A percentile compares a stretch with the other conserved stretches of the same genome.
Conservation (phyloP, 2,888 invertebrate genomes). For the Orchesellides sinensis region DNA sequence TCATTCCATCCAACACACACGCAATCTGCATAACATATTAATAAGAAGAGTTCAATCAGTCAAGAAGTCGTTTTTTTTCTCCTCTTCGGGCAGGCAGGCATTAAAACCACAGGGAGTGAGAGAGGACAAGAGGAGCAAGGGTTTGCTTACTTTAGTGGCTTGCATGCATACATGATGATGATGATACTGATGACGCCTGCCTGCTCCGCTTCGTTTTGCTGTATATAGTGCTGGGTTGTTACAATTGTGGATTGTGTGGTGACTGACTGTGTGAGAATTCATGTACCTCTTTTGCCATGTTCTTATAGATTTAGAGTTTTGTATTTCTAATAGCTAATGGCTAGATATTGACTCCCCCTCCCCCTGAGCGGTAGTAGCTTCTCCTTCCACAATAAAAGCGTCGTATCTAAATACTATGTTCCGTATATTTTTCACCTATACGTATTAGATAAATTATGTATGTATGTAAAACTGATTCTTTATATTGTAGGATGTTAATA, state of each 20-base stretch:
- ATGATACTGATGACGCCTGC: constrained; percentile 60
- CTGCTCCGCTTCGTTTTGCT: constrained; percentile 48
- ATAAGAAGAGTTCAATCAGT: constrained; percentile 12
- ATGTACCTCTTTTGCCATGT: constrained; percentile 50
- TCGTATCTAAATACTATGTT: neutral
- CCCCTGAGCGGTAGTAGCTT: constrained; percentile 46
- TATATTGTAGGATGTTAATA: neutral
- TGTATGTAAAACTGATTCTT: neutral
- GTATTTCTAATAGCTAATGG: constrained; percentile 64
- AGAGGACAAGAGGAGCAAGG: constrained; percentile 34
- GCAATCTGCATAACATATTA: constrained; percentile 8
- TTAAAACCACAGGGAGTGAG: neutral
- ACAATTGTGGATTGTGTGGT: constrained; percentile 60
- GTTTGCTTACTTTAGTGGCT: constrained; percentile 14
- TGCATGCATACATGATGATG: constrained; percentile 26
- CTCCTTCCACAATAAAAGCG: constrained; percentile 23
- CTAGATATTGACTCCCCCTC: constrained; percentile 64
- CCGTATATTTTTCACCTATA: neutral
- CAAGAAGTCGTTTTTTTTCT: constrained; percentile 13
- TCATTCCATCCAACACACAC: constrained; percentile 11
- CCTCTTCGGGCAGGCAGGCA: constrained; percentile 21
- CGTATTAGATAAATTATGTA: neutral
- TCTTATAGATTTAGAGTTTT: constrained; percentile 63
- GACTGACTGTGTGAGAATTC: constrained; percentile 56
- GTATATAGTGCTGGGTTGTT: no score